A percentile compares a stretch with the other conserved stretches of the same genome.
These are phyloP conservation scores for Porites lutea DNA, from an alignment of 64 coral and sea anemone species.

Conservation along the genomic window DNA sequence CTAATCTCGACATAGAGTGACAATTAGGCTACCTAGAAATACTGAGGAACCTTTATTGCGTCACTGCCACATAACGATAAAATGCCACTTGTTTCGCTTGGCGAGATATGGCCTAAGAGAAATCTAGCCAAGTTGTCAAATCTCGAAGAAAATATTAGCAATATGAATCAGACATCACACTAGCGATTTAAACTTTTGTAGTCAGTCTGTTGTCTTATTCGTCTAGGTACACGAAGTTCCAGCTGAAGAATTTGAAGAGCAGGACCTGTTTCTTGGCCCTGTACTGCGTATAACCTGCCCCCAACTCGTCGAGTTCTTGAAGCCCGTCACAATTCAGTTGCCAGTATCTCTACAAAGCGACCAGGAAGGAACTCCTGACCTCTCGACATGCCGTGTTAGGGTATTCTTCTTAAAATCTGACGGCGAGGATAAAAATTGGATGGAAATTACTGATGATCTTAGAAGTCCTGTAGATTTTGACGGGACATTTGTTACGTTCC, in stretches of 20 bases:
- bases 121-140: no score
- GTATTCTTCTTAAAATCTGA: constrained; percentile 9
- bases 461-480: background rate
- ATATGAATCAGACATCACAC: no score
- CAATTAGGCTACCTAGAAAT: no score
- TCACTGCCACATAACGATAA: no score
- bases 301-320: background rate
- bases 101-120: no score
- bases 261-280: background rate
- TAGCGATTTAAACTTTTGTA: no score
- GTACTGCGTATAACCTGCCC: background rate
- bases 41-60: no score
- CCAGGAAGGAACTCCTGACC: background rate
- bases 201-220: no score
- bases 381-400: background rate
- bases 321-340: constrained; percentile 17
- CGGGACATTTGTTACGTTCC: background rate
- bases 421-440: background rate
- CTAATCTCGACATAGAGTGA: no score
- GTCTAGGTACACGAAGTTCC: constrained; percentile 20
- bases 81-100: no score
- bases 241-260: background rate
- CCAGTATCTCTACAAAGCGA: constrained; percentile 2
- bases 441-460: constrained; percentile 13
- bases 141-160: no score